These are phyloP conservation scores for Lordiphosa collinella DNA, from an alignment of 1,140 invertebrate species.

Conservation along the genomic window DNA sequence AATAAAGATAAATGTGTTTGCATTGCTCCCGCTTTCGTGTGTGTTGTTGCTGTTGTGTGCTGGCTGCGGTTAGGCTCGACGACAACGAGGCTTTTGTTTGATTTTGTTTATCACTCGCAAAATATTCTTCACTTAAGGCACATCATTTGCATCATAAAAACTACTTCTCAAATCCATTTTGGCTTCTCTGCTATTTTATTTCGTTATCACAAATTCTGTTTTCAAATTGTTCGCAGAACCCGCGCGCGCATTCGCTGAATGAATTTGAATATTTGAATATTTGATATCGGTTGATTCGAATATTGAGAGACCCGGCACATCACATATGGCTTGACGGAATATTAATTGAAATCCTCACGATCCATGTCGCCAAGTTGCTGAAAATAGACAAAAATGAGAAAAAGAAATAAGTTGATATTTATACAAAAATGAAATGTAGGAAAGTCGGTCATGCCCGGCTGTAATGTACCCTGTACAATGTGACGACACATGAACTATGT, in stretches of 20 bases:
- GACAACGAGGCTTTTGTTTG: constrained; percentile 5
- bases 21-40: constrained; percentile 33
- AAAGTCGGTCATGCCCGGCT: background rate
- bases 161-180: constrained; percentile 50
- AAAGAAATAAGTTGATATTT: constrained; percentile 25
- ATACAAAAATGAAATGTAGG: constrained; percentile 1
- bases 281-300: constrained; percentile 52
- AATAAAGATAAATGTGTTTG: constrained; percentile 64
- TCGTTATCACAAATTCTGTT: constrained; percentile 17
- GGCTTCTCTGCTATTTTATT: constrained; percentile 1
- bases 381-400: constrained; percentile 54
- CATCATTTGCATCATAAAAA: constrained; percentile 70
- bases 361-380: constrained; percentile 60
- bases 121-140: constrained; percentile 49
- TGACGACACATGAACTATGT: too few relatives aligned
- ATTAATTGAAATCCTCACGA: constrained; percentile 67
- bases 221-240: constrained; percentile 40
- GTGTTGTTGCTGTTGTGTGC: constrained; percentile 3
- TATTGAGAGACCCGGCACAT: constrained; percentile 9
- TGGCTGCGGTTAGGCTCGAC: constrained; percentile 2
- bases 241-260: constrained; percentile 43
- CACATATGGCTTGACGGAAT: constrained; percentile 53
- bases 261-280: constrained; percentile 70
- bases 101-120: constrained; percentile 49
- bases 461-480: too few relatives aligned